phyloP scores from a whole-genome alignment of 2,113 vertebrate species.

The Otus sunia region DNA sequence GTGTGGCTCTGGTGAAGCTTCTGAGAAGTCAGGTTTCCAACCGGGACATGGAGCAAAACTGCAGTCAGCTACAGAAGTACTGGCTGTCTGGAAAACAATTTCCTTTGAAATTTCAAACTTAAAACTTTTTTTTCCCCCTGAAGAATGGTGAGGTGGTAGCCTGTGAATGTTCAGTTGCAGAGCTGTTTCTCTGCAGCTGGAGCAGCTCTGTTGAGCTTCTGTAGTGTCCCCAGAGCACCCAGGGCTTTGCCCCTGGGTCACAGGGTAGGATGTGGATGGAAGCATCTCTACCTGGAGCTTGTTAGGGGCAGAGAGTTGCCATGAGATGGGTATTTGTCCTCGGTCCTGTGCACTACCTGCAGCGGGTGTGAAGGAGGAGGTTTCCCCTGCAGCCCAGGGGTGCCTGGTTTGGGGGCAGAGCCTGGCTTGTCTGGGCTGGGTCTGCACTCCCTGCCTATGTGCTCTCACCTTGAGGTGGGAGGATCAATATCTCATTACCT shows the following conservation, averaged over 20 bases:
- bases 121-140: rapidly evolving
- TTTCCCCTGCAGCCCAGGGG: not conserved
- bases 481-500: conserved; percentile 10
- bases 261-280: rapidly evolving
- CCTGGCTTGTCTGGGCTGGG: not conserved
- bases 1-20: not conserved
- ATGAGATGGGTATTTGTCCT: rapidly evolving
- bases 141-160: not conserved
- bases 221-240: rapidly evolving
- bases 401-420: not conserved
- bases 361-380: not conserved
- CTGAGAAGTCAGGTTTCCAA: not conserved
- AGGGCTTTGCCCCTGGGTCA: rapidly evolving
- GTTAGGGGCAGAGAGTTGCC: no score
- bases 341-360: rapidly evolving
- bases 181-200: not conserved
- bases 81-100: not conserved
- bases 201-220: not conserved
- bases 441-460: rapidly evolving
- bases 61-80: not conserved
- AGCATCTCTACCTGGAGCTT: rapidly evolving
- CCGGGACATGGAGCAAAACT: not conserved
- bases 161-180: not conserved
- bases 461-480: not conserved
- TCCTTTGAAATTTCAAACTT: not conserved